Conservation (phyloP, 2,888 invertebrate species). For the Laspeyria flexula region DNA sequence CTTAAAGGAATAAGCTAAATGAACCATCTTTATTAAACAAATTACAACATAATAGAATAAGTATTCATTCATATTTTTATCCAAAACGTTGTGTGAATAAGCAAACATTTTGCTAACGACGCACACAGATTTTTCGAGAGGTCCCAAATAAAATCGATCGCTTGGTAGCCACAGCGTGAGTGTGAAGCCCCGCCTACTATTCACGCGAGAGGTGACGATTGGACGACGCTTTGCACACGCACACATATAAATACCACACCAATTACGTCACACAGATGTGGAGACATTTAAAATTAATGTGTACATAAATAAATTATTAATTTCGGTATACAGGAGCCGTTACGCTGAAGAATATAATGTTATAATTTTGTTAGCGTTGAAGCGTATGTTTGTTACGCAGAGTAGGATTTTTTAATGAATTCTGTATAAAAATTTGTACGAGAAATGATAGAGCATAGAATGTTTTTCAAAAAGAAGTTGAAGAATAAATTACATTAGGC, state of each 20-base stretch:
- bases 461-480: too few species aligned
- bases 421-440: too few species aligned
- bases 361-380: background rate
- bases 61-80: too few species aligned
- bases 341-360: background rate
- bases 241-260: slow-evolving; percentile 19
- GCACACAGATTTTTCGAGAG: slow-evolving; percentile 16
- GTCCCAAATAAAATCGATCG: slow-evolving; percentile 63
- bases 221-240: slow-evolving; percentile 58
- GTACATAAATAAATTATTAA: slow-evolving; percentile 30
- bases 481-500: too few species aligned
- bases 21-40: too few species aligned
- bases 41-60: too few species aligned
- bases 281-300: slow-evolving; percentile 37
- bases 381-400: background rate
- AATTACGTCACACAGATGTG: slow-evolving; percentile 18
- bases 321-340: slow-evolving; percentile 18
- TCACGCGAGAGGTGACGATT: slow-evolving; percentile 84
- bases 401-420: background rate
- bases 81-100: too few species aligned
- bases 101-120: too few species aligned
- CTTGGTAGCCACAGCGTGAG: slow-evolving; percentile 58
- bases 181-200: slow-evolving; percentile 79
- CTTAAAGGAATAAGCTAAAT: too few species aligned
- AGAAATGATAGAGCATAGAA: too few species aligned